These are phyloP conservation scores for Hylyphantes graminicola DNA, from an alignment of 1,140 invertebrate genomes.

Conservation along the genomic window DNA sequence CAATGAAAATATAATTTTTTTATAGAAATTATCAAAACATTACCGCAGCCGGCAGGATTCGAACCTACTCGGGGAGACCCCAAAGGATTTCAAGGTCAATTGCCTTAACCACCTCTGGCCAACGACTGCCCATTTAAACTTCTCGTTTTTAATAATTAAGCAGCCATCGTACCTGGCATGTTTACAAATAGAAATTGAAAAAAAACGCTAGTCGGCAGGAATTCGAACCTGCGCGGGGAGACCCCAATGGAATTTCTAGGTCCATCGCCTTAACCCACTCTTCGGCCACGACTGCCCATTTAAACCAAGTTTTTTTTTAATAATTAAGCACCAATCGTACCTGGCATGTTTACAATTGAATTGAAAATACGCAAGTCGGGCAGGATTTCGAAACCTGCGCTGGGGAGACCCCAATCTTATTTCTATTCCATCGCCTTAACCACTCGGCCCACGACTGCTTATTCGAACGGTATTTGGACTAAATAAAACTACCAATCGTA, in stretches of 20 bases:
- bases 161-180: no score
- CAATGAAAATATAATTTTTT: background rate
- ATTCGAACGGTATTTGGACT: no score
- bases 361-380: no score
- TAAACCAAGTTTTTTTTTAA: no score
- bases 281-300: no score
- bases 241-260: constrained; percentile 63
- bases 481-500: no score
- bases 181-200: no score
- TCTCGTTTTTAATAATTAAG: no score
- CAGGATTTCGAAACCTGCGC: background rate
- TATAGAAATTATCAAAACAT: background rate
- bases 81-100: no score
- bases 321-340: constrained; percentile 64
- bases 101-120: no score
- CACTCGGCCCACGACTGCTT: no score
- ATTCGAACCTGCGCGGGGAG: constrained; percentile 56
- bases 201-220: constrained; percentile 41
- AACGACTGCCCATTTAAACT: no score
- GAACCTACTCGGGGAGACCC: background rate
- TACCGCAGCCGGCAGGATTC: background rate
- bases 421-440: constrained; percentile 1
- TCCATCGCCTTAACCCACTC: constrained; percentile 63
- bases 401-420: background rate
- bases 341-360: background rate